These are phyloP conservation scores for Liposcelis brunnea DNA, from an alignment of 2,888 invertebrate genomes.

Conservation along the genomic window DNA sequence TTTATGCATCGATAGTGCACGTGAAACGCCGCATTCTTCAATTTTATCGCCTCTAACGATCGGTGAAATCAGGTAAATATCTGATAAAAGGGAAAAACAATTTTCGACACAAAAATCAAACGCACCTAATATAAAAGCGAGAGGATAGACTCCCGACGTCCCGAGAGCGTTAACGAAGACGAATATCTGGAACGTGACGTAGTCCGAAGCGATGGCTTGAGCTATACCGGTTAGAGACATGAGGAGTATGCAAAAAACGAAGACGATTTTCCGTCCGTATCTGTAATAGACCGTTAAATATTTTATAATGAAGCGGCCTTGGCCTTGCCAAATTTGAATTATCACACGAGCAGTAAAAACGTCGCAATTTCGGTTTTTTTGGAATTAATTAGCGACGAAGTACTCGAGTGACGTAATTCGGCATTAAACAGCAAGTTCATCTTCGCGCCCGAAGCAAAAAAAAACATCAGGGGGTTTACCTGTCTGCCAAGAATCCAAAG, in stretches of 20 bases:
- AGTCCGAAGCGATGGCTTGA: slow-evolving; percentile 35
- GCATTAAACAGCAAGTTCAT: no score
- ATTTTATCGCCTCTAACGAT: no score
- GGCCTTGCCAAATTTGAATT: slow-evolving; percentile 1
- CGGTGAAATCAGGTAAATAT: no score
- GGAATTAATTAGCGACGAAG: no score
- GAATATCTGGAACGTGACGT: slow-evolving; percentile 33
- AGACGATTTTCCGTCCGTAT: slow-evolving; percentile 39
- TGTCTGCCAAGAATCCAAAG: slow-evolving; percentile 42
- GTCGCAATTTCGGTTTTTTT: no score
- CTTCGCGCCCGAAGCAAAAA: no score
- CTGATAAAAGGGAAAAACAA: no score
- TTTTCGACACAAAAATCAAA: no score
- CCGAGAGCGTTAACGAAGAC: slow-evolving; percentile 40
- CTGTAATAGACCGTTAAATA: slow-evolving; percentile 23
- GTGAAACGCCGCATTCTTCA: no score
- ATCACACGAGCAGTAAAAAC: slow-evolving; percentile 5
- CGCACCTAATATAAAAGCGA: slow-evolving; percentile 38
- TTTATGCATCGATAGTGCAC: no score
- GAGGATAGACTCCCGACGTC: slow-evolving; percentile 40
- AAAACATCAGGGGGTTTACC: slow-evolving; percentile 25
- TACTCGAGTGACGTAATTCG: no score
- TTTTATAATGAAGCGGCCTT: neutral
- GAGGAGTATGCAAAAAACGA: slow-evolving; percentile 35
- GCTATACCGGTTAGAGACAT: slow-evolving; percentile 38